A percentile compares a stretch with the other conserved stretches of the same genome.
These are phyloP conservation scores for Psix sp. DNA, from an alignment of 1,140 invertebrate genomes.

Conservation along the genomic window DNA sequence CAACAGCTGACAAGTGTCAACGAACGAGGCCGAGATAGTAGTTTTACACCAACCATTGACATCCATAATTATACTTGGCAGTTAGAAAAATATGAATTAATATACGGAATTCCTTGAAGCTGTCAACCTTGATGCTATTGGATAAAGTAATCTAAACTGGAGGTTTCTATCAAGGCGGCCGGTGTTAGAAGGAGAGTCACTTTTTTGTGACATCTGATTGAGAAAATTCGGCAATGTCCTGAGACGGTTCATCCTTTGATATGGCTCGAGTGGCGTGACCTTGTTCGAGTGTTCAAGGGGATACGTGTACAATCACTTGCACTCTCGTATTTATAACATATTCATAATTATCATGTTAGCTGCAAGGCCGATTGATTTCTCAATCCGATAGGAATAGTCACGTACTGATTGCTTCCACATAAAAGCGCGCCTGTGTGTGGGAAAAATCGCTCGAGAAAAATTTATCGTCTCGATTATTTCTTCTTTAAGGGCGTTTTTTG, in stretches of 20 bases:
- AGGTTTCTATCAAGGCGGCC: slow-evolving; percentile 13
- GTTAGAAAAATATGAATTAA: slow-evolving; percentile 49
- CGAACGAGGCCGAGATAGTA: no score
- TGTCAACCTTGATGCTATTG: slow-evolving; percentile 51
- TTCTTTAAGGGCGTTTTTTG: slow-evolving; percentile 50
- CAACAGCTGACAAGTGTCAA: no score
- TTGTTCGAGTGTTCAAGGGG: slow-evolving; percentile 63
- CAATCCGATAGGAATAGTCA: slow-evolving; percentile 64
- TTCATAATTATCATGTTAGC: slow-evolving; percentile 74
- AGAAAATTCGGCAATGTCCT: not conserved
- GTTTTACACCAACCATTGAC: slow-evolving; percentile 10
- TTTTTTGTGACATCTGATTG: not conserved
- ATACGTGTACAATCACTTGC: slow-evolving; percentile 65
- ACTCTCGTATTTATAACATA: slow-evolving; percentile 74
- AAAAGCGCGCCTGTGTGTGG: slow-evolving; percentile 55
- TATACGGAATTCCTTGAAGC: slow-evolving; percentile 48
- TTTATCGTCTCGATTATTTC: slow-evolving; percentile 52
- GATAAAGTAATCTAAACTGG: slow-evolving; percentile 48
- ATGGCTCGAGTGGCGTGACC: slow-evolving; percentile 43
- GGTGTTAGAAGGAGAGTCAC: not conserved
- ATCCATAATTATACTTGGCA: slow-evolving; percentile 27
- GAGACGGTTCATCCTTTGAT: slow-evolving; percentile 41
- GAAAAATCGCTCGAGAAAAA: slow-evolving; percentile 57
- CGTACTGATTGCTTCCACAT: slow-evolving; percentile 60
- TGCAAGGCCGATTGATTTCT: slow-evolving; percentile 73